These are phyloP conservation scores for Labroides dimidiatus DNA, from an alignment of 2,797 vertebrate species.

Conservation along the genomic window DNA sequence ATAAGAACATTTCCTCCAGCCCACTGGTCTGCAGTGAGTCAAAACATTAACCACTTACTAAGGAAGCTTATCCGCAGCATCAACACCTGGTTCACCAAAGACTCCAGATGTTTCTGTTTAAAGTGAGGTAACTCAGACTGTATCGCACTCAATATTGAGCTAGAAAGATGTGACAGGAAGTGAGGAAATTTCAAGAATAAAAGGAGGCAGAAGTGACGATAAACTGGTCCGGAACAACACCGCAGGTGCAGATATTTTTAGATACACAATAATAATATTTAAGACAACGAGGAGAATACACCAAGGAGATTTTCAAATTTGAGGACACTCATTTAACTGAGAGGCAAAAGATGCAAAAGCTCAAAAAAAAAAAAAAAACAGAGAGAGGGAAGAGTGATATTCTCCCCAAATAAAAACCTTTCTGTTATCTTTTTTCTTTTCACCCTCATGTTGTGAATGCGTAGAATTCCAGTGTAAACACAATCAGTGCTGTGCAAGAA, in stretches of 20 bases:
- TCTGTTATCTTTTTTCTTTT: slow-evolving; percentile 60
- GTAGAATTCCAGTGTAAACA: slow-evolving; percentile 75
- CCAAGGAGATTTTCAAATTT: slow-evolving; percentile 63
- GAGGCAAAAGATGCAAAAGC: slow-evolving; percentile 27
- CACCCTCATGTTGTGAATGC: slow-evolving; percentile 63
- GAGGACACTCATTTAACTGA: slow-evolving; percentile 55
- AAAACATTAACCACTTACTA: slow-evolving; percentile 48
- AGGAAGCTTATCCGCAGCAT: slow-evolving; percentile 37
- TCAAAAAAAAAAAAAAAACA: too few relatives aligned
- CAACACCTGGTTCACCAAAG: slow-evolving; percentile 50
- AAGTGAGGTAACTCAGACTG: slow-evolving; percentile 30
- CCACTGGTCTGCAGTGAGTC: slow-evolving; percentile 47
- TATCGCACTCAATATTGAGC: not conserved
- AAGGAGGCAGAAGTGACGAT: slow-evolving; percentile 6
- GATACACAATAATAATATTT: slow-evolving; percentile 48
- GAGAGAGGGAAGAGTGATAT: slow-evolving; percentile 47
- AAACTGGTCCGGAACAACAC: not conserved
- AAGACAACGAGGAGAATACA: slow-evolving; percentile 39
- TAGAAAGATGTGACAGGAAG: slow-evolving; percentile 27
- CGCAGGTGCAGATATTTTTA: slow-evolving; percentile 8
- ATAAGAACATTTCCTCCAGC: slow-evolving; percentile 46
- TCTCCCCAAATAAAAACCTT: slow-evolving; percentile 69
- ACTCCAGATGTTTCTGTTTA: slow-evolving; percentile 51
- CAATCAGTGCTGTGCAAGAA: slow-evolving; percentile 73
- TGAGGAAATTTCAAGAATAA: slow-evolving; percentile 4